These are phyloP conservation scores for Mionectes olivaceus DNA, from an alignment of 2,797 vertebrate species.

Conservation along the genomic window DNA sequence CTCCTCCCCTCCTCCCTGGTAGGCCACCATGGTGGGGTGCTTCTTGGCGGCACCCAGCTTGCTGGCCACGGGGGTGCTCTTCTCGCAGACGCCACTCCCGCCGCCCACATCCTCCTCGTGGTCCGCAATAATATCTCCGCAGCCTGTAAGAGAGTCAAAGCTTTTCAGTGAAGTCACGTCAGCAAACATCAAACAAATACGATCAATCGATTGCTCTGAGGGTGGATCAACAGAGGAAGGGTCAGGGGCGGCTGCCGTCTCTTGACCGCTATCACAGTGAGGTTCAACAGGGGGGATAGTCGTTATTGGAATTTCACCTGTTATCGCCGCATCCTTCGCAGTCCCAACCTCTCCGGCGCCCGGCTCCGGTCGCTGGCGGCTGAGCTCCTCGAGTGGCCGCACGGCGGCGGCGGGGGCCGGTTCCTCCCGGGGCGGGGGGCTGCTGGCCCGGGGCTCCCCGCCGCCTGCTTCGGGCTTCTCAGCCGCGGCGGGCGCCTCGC, in stretches of 20 bases:
- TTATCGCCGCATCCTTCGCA: conserved; percentile 77
- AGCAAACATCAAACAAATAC: conserved; percentile 93
- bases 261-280: conserved; percentile 79
- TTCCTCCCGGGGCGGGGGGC: conserved; percentile 31
- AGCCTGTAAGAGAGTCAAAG: conserved; percentile 99
- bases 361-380: conserved; percentile 32
- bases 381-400: conserved; percentile 57
- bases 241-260: conserved; percentile 84
- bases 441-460: conserved; percentile 3
- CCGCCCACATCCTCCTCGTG: conserved; percentile 91
- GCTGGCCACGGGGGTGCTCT: conserved; percentile 81
- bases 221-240: conserved; percentile 89
- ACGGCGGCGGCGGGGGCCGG: conserved; percentile 1
- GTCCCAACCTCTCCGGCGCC: conserved; percentile 57
- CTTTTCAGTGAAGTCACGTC: conserved; percentile 99
- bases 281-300: conserved; percentile 77
- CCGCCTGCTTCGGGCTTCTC: conserved; percentile 19
- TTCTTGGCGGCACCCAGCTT: conserved; percentile 82
- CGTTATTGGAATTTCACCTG: conserved; percentile 78
- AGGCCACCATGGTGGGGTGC: conserved; percentile 88
- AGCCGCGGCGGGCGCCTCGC: conserved; percentile 21
- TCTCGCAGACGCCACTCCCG: conserved; percentile 77
- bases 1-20: conserved; percentile 98
- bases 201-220: conserved; percentile 92
- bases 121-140: conserved; percentile 98